A percentile compares a stretch with the other conserved stretches of the same genome.
Evolutionary conservation across 23 tunicate genomes (phyloP).

Genomic region (Trididemnum nubilum): DNA sequence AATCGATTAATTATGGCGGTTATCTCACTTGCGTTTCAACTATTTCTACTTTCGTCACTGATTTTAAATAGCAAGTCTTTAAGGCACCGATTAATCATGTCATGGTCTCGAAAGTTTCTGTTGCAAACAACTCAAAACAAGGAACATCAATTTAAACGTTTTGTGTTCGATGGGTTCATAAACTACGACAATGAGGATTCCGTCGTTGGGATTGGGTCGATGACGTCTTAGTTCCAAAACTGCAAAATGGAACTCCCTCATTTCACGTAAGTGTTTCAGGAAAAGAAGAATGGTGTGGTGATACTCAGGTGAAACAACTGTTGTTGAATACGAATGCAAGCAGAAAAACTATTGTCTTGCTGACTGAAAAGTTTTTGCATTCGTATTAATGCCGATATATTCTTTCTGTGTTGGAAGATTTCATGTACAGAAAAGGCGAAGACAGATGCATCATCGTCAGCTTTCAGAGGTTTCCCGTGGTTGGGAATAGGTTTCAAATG

Average conservation of each 20-base stretch:
- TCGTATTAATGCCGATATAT: not conserved
- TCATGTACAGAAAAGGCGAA: not conserved
- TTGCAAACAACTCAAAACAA: no score
- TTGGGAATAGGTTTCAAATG: not conserved
- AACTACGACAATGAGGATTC: not conserved
- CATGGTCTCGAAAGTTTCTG: no score
- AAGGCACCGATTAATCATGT: no score
- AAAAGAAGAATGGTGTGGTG: not conserved
- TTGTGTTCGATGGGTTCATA: not conserved
- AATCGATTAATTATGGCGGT: not conserved
- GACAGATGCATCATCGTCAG: not conserved
- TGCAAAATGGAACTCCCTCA: not conserved
- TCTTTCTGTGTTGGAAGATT: not conserved
- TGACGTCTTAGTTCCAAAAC: not conserved
- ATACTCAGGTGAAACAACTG: not conserved
- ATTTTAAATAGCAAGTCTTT: no score
- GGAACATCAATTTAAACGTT: not conserved
- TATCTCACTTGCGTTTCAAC: not conserved
- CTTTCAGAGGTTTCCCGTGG: not conserved
- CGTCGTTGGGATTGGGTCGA: not conserved
- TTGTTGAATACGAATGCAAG: not conserved
- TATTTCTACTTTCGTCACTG: not conserved
- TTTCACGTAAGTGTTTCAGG: not conserved
- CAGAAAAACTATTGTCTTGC: not conserved
- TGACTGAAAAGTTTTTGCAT: not conserved